phyloP scores from a whole-genome alignment of 2,113 vertebrate species.

The Crotalus horridus region DNA sequence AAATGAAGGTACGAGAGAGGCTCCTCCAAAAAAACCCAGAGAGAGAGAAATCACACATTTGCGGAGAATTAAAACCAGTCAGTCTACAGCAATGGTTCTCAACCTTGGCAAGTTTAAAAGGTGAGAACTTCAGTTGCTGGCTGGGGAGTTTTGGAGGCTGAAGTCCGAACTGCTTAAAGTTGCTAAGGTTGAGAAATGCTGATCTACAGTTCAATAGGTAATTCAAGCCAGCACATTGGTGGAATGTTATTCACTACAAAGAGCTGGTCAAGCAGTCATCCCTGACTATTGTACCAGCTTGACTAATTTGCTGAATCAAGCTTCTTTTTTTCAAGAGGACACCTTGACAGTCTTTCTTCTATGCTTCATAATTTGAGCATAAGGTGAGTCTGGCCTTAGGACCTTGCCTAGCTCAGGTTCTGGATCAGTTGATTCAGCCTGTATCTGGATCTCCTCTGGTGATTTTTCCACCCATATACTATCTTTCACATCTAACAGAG shows the following conservation, averaged over 20 bases:
- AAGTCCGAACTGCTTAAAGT: background rate
- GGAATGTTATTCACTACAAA: background rate
- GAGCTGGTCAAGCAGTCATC: background rate
- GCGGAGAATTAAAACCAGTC: background rate
- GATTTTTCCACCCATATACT: background rate
- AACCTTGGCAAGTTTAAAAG: background rate
- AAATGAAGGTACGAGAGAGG: background rate
- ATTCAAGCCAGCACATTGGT: background rate
- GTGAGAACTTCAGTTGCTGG: background rate
- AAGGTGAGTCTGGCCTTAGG: background rate
- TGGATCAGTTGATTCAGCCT: background rate
- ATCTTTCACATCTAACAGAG: background rate
- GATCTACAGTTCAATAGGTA: background rate
- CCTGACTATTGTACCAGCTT: background rate
- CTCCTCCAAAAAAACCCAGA: background rate
- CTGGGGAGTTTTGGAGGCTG: background rate
- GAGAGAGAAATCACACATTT: background rate
- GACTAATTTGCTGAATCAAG: background rate
- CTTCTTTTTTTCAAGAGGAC: background rate
- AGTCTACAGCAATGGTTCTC: background rate
- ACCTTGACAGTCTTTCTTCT: background rate
- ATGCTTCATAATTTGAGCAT: background rate
- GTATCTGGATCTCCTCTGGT: background rate
- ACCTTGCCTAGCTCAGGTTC: background rate
- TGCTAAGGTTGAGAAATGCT: background rate